Evolutionary conservation across 2,888 invertebrate species (phyloP), one percentile per base, ranked within the genome.

Genomic region (Leistus spinibarbis): DNA sequence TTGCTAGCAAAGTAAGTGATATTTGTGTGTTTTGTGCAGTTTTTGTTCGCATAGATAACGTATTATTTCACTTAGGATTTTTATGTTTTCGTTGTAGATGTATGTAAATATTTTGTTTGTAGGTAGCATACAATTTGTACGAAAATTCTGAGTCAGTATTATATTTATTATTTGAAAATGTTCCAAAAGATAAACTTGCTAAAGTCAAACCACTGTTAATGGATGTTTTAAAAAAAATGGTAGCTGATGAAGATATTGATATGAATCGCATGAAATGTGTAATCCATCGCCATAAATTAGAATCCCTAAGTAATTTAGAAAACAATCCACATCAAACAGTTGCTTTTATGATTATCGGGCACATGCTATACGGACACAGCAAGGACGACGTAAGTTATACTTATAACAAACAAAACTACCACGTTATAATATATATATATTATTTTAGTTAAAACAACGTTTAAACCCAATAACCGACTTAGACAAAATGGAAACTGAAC

Each of bases 321-420:
- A 90, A 90, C 13, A 89, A 88, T 78, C 95, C 96, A 0, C 94
- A 95, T 81, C 91, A 92, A 78, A 88, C 91, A 0, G 86, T 96
- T 67, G 93, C 95, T 0, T 92, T 91, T 82, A 89, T 92, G 80
- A 88, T 94, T 69, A 94, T 96, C 78, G 93, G 93, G 0, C 95
- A 97, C 82, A 92, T 94, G 81, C 86, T 97, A 24, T 96, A 95
- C 84, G 95, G 95, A 13, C 89, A 91, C 70, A 89, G 88, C 62
- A 89, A 91, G 78, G 86, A 90, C 78, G 92, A 95, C 84, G 94
- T 95, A 84, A 89, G 90, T 9, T 53, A 10, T 53, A 10, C 7
- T 53, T 7, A 53, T 10, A 9, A 53, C 53, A 53, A 53, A 53
- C 7, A 53, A 53, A 9, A 9, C 10, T n/a, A 19, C 16, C 9